Evolutionary conservation across 2,113 vertebrate genomes (phyloP).

Genomic region (Mesocricetus auratus): DNA sequence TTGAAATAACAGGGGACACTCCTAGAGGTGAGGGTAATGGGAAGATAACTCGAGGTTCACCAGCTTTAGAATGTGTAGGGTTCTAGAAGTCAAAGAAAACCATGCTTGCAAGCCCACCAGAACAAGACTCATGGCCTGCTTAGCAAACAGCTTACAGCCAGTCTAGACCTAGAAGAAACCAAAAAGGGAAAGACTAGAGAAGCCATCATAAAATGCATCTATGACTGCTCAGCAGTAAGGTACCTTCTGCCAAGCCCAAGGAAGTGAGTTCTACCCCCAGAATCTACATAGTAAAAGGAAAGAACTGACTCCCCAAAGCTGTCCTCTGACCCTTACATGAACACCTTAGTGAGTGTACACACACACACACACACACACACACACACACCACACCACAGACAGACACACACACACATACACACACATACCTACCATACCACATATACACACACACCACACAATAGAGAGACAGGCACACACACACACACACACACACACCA

Average conservation of each 20-base stretch:
- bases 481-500: not conserved
- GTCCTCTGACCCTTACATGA: not conserved
- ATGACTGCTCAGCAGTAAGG: not conserved
- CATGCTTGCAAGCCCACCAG: not conserved
- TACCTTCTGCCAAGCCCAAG: not conserved
- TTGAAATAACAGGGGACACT: slow-evolving; percentile 24
- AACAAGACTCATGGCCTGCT: not conserved
- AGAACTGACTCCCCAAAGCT: not conserved
- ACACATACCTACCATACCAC: too few relatives aligned
- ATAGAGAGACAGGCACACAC: accelerated
- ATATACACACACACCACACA: too few relatives aligned
- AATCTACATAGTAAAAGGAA: not conserved
- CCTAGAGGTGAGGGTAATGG: slow-evolving; percentile 6
- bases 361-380: too few relatives aligned
- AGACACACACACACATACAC: too few relatives aligned
- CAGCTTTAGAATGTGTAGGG: not conserved
- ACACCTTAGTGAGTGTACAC: accelerated
- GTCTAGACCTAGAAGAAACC: not conserved
- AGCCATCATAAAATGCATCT: not conserved
- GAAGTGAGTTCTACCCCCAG: not conserved
- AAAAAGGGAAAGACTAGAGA: not conserved
- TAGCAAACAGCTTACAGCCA: not conserved
- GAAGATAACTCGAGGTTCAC: not conserved
- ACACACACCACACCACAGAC: not conserved
- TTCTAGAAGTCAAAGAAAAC: not conserved